Percentiles rank a stretch among this genome's conserved stretches.
phyloP scores from a whole-genome alignment of 2,113 vertebrate genomes.

The Uropsilus gracilis region DNA sequence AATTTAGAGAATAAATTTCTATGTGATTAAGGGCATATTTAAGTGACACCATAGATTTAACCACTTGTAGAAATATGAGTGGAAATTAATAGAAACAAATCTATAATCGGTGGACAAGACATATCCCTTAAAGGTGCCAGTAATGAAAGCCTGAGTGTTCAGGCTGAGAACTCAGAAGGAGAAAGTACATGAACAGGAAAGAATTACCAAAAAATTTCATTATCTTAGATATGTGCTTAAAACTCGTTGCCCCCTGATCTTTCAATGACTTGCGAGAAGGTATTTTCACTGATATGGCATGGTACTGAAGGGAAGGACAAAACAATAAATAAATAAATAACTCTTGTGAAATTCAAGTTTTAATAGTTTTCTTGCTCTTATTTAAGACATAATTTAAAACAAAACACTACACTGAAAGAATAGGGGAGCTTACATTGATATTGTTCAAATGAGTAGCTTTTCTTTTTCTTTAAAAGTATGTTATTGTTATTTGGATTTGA shows the following conservation, averaged over 20 bases:
- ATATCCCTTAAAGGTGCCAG: not conserved
- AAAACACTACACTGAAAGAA: not conserved
- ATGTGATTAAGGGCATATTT: not conserved
- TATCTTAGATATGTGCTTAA: not conserved
- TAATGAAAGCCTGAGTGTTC: not conserved
- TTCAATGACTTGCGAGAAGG: not conserved
- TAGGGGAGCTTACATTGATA: not conserved
- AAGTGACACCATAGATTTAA: not conserved
- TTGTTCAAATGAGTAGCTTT: not conserved
- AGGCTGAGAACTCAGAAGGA: not conserved
- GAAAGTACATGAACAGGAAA: not conserved
- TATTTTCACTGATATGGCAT: conserved; percentile 25
- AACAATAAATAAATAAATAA: conserved; percentile 32
- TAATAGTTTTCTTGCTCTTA: not conserved
- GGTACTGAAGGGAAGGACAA: not conserved
- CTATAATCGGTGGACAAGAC: not conserved
- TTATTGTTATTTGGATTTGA: conserved; percentile 11
- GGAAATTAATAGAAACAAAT: not conserved
- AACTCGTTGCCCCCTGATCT: not conserved
- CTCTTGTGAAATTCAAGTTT: not conserved
- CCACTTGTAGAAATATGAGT: not conserved
- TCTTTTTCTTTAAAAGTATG: not conserved
- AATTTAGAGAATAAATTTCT: conserved; percentile 25
- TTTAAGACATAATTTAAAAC: not conserved
- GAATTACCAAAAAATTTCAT: not conserved